A percentile compares a stretch with the other conserved stretches of the same genome.
phyloP scores from a whole-genome alignment of 2,888 invertebrate genomes.

The Morinoia aosen region DNA sequence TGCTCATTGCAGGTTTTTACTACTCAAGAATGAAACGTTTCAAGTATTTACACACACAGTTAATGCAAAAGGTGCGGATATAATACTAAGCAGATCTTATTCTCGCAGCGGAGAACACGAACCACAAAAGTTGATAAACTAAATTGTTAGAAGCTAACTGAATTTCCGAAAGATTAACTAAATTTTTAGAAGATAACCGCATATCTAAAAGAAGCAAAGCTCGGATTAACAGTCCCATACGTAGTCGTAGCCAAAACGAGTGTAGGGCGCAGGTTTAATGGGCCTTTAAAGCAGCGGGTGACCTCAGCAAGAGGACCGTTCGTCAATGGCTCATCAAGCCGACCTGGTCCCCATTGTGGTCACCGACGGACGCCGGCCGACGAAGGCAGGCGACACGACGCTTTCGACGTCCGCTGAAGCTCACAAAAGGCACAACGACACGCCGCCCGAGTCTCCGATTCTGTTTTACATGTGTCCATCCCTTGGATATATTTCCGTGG shows the following conservation, averaged over 20 bases:
- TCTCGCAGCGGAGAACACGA: background rate
- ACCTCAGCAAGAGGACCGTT: background rate
- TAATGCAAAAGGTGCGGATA: background rate
- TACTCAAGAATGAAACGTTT: background rate
- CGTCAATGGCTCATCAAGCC: slow-evolving; percentile 44
- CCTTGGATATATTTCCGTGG: background rate
- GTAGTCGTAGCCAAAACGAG: background rate
- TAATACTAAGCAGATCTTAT: background rate
- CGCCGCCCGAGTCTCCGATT: background rate
- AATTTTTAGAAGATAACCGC: too few species aligned
- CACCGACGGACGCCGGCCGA: background rate
- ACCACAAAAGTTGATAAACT: background rate
- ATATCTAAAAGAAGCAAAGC: background rate
- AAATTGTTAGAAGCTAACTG: background rate
- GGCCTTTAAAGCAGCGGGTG: slow-evolving; percentile 23
- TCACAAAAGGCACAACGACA: background rate
- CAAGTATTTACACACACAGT: background rate
- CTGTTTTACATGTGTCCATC: background rate
- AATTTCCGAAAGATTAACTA: too few species aligned
- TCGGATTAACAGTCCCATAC: background rate
- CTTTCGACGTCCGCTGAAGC: background rate
- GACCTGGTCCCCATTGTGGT: slow-evolving; percentile 7
- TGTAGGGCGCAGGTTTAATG: slow-evolving; percentile 2
- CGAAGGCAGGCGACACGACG: background rate
- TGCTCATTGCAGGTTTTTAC: background rate